Percentiles rank a stretch among this genome's conserved stretches.
Evolutionary conservation across 2,888 invertebrate species (phyloP).

Genomic region (Tetramorium bicarinatum): DNA sequence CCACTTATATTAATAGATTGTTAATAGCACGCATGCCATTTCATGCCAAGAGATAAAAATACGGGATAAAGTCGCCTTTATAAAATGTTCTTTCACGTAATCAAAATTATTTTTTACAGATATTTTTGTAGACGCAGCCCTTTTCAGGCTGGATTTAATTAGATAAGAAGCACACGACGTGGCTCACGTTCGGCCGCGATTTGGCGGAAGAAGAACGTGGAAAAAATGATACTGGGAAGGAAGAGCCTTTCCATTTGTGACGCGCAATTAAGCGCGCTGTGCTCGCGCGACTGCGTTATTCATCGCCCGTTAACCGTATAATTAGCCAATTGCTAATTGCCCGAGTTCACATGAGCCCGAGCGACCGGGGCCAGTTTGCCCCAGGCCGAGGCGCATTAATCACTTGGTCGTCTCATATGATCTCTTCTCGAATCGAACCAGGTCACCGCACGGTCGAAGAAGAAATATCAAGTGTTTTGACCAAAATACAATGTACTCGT

Average conservation of each 20-base stretch:
- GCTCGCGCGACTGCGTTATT: constrained; percentile 72
- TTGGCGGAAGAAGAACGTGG: constrained; percentile 35
- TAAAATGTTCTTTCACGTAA: neutral
- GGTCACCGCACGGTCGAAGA: constrained; percentile 14
- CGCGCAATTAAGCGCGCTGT: constrained; percentile 72
- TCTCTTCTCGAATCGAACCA: constrained; percentile 23
- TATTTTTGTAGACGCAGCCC: constrained; percentile 46
- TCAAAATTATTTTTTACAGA: neutral
- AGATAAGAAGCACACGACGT: constrained; percentile 53
- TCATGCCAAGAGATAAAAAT: neutral
- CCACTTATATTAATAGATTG: neutral
- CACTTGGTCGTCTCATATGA: constrained; percentile 26
- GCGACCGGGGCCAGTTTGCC: constrained; percentile 52
- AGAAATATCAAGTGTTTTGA: neutral
- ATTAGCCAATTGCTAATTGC: constrained; percentile 80
- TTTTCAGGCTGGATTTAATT: constrained; percentile 59
- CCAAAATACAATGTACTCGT: neutral
- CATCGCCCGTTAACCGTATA: constrained; percentile 75
- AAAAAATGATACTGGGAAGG: constrained; percentile 56
- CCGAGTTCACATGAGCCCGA: constrained; percentile 74
- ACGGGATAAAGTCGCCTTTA: too few species aligned
- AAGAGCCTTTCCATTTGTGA: constrained; percentile 71
- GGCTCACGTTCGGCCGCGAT: constrained; percentile 37
- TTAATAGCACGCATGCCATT: neutral
- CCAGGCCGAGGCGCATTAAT: constrained; percentile 62